Percentiles rank a stretch among this genome's conserved stretches.
These are phyloP conservation scores for Tineola bisselliella DNA, from an alignment of 2,888 invertebrate genomes.

Conservation along the genomic window DNA sequence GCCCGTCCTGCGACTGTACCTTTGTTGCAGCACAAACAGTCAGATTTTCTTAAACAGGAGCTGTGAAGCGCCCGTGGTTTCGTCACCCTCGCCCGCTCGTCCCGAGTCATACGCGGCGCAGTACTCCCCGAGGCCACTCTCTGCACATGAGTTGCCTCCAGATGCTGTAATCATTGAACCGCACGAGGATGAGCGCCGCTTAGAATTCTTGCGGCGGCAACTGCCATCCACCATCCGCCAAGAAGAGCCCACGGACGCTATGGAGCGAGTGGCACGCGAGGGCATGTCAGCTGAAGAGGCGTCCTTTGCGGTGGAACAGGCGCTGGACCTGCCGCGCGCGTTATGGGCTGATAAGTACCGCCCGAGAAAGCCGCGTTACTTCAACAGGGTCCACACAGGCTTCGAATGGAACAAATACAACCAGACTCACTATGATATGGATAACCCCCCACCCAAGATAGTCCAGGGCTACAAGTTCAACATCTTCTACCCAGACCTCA, in stretches of 20 bases:
- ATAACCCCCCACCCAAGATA: slow-evolving; percentile 99
- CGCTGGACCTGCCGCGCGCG: slow-evolving; percentile 86
- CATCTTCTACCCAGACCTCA: slow-evolving; percentile 99
- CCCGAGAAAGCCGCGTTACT: slow-evolving; percentile 96
- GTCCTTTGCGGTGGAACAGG: slow-evolving; percentile 89
- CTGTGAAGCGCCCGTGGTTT: background rate
- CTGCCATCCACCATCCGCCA: no score
- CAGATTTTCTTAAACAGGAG: background rate
- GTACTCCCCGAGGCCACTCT: slow-evolving; percentile 83
- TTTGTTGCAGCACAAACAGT: no score
- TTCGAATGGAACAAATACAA: slow-evolving; percentile 99
- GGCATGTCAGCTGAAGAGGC: slow-evolving; percentile 90
- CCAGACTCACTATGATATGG: slow-evolving; percentile 99
- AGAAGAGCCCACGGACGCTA: slow-evolving; percentile 33
- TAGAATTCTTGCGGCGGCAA: slow-evolving; percentile 75
- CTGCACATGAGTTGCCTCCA: slow-evolving; percentile 70
- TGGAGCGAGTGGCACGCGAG: slow-evolving; percentile 83
- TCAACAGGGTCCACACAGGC: slow-evolving; percentile 94
- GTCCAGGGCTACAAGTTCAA: slow-evolving; percentile 99
- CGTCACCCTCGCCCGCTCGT: background rate
- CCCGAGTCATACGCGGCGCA: slow-evolving; percentile 61
- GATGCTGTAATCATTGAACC: slow-evolving; percentile 81
- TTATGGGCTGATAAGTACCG: slow-evolving; percentile 98
- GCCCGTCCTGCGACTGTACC: no score
- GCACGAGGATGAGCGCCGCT: slow-evolving; percentile 77